These are phyloP conservation scores for Thymallus thymallus DNA, from an alignment of 2,113 vertebrate genomes.

Conservation along the genomic window DNA sequence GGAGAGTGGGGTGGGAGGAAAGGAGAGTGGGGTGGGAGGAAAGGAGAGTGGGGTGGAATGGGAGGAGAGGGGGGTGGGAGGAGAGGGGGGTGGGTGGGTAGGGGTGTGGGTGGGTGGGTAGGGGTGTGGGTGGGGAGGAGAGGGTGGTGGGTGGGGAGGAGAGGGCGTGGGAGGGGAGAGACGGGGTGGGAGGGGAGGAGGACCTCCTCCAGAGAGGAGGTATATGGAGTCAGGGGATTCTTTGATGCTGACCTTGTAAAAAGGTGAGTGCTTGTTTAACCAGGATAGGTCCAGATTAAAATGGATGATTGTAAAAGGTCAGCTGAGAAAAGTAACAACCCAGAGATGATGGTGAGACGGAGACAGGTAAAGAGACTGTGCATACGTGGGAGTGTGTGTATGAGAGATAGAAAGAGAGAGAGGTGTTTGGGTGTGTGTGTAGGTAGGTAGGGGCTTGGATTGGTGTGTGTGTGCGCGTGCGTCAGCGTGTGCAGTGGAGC, in stretches of 20 bases:
- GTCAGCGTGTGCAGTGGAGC: background rate
- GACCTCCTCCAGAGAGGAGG: no score
- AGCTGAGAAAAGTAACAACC: no score
- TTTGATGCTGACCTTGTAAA: no score
- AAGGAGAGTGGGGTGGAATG: background rate
- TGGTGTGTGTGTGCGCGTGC: conserved; percentile 2
- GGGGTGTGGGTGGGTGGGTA: background rate
- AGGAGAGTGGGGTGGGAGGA: background rate
- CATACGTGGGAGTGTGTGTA: no score
- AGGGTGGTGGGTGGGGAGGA: background rate
- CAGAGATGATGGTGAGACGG: background rate
- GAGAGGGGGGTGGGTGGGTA: background rate
- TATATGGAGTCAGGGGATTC: no score
- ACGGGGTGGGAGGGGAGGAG: background rate
- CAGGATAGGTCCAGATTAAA: no score
- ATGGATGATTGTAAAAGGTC: no score
- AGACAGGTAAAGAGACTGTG: background rate
- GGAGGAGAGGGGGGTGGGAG: background rate
- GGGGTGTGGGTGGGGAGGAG: background rate
- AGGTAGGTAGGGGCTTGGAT: background rate
- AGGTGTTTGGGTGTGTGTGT: background rate
- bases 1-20: background rate
- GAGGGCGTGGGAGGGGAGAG: background rate
- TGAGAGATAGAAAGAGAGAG: conserved; percentile 1
- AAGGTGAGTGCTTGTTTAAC: no score